Conservation (phyloP, 2,888 invertebrate genomes). For the Ptychoptera contaminata region DNA sequence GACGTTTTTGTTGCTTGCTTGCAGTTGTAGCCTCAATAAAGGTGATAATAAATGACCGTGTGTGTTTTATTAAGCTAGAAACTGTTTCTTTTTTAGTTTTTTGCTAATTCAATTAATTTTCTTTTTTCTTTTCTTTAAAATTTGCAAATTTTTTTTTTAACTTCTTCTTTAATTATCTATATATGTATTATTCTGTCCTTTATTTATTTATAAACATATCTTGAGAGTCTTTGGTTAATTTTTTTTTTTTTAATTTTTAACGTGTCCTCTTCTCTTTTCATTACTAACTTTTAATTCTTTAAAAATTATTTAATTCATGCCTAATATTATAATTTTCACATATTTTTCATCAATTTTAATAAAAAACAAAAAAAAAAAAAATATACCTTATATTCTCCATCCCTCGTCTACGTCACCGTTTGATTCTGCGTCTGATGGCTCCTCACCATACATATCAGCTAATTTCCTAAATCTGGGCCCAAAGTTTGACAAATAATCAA, state of each 20-base stretch:
- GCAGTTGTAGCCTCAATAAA: too few relatives aligned
- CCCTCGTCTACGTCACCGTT: conserved; percentile 62
- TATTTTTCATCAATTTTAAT: not conserved
- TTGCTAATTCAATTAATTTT: not conserved
- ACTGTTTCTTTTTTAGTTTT: too few relatives aligned
- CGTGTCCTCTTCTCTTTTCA: not conserved
- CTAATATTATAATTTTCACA: not conserved
- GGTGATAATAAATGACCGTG: too few relatives aligned
- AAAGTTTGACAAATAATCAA: conserved; percentile 87
- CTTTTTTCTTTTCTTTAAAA: not conserved
- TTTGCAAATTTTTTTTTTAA: conserved; percentile 1
- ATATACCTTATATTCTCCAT: conserved; percentile 43
- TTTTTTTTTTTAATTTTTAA: not conserved
- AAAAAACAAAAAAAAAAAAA: too few relatives aligned
- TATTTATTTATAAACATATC: too few relatives aligned
- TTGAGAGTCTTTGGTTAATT: too few relatives aligned
- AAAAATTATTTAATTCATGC: not conserved
- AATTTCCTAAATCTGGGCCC: conserved; percentile 90
- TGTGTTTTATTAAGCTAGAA: too few relatives aligned
- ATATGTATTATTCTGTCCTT: too few relatives aligned
- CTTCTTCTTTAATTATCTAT: conserved; percentile 2
- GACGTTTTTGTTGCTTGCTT: too few relatives aligned
- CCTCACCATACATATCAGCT: conserved; percentile 90
- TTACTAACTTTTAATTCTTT: not conserved
- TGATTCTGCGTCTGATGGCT: conserved; percentile 66